Conservation (phyloP, 2,797 vertebrate species). For the Gephyroberyx darwinii region DNA sequence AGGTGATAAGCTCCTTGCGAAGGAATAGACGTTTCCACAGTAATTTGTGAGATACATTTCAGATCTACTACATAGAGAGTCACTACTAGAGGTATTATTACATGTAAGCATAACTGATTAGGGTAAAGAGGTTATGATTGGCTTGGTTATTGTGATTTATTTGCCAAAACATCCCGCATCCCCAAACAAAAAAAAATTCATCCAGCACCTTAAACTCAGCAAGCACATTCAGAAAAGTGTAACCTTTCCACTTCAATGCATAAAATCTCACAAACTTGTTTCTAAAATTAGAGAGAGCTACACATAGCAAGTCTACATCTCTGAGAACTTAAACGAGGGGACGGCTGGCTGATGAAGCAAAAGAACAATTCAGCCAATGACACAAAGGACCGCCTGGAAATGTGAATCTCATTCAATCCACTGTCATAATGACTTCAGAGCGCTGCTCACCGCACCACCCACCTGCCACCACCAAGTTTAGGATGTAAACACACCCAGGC, state of each 20-base stretch:
- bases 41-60: conserved; percentile 38
- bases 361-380: conserved; percentile 28
- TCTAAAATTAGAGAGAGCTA: conserved; percentile 1
- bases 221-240: not conserved
- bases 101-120: not conserved
- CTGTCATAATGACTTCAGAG: conserved; percentile 49
- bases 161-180: not conserved
- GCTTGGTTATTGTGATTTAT: not conserved
- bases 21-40: conserved; percentile 44
- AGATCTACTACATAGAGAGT: conserved; percentile 18
- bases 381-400: conserved; percentile 43
- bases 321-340: conserved; percentile 22
- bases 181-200: not conserved
- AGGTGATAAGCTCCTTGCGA: conserved; percentile 50
- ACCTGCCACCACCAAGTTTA: conserved; percentile 53
- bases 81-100: not conserved
- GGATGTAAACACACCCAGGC: conserved; percentile 60
- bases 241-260: not conserved
- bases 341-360: conserved; percentile 28
- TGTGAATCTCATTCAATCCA: conserved; percentile 45
- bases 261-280: conserved; percentile 1
- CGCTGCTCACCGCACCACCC: conserved; percentile 41
- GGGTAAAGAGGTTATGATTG: not conserved
- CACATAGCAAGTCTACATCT: conserved; percentile 15
- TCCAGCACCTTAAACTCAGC: not conserved